Conservation (phyloP, 1,140 invertebrate genomes). For the Zaprionus ghesquierei region DNA sequence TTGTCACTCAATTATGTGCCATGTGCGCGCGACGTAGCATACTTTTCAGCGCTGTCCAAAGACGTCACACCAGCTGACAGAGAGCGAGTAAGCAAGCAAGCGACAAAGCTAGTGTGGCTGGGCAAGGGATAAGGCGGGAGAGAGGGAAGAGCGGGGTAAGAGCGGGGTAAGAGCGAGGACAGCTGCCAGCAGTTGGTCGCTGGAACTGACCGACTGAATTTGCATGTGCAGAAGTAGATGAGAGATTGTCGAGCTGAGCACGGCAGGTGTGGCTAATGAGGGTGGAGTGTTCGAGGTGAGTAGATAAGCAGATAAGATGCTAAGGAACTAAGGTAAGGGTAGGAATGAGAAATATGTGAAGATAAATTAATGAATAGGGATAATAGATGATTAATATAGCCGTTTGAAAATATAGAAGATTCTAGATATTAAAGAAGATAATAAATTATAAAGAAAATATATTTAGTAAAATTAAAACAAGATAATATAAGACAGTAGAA, state of each 20-base stretch:
- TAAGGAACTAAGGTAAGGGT: neutral
- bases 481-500: no score
- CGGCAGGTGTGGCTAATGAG: neutral
- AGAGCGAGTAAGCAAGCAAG: neutral
- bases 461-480: no score
- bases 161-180: neutral
- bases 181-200: neutral
- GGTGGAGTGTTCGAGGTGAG: neutral
- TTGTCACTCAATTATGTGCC: slow-evolving; percentile 79
- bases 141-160: no score
- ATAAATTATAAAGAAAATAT: no score
- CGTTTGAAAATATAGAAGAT: neutral
- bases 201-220: neutral
- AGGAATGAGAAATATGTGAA: no score
- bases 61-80: slow-evolving; percentile 13
- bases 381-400: no score
- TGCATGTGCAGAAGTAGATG: neutral
- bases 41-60: slow-evolving; percentile 65
- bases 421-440: neutral
- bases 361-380: neutral
- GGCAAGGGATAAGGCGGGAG: no score
- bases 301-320: neutral
- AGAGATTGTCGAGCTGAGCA: neutral
- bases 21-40: slow-evolving; percentile 66
- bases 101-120: neutral